phyloP scores from a whole-genome alignment of 2,113 vertebrate genomes.

The Panthera tigris region DNA sequence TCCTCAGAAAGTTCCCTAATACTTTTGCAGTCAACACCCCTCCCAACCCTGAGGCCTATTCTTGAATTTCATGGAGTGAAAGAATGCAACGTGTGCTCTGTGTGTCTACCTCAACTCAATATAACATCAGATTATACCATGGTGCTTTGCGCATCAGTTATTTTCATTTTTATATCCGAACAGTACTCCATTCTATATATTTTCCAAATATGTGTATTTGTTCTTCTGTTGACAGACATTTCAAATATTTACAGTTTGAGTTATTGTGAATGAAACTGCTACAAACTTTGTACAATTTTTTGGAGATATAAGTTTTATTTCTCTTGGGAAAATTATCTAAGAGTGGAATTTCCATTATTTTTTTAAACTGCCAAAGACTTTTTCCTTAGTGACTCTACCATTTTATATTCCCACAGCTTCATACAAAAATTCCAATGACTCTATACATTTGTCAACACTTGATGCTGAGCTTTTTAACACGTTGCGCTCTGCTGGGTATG shows the following conservation, averaged over 20 bases:
- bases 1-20: neutral
- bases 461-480: neutral
- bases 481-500: too few species aligned
- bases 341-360: neutral
- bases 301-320: neutral
- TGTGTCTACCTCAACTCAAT: neutral
- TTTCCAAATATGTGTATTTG: neutral
- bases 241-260: neutral
- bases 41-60: neutral
- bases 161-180: neutral
- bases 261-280: neutral
- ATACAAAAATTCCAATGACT: neutral
- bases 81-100: neutral
- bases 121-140: neutral
- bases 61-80: neutral
- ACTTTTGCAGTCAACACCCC: neutral
- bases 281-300: neutral
- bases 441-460: neutral
- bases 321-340: neutral
- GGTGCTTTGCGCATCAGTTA: neutral
- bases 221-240: neutral
- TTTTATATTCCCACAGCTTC: too few species aligned
- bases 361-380: neutral
- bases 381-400: neutral
- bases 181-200: neutral